Percentiles rank a stretch among this genome's conserved stretches.
These are phyloP conservation scores for Antheraea assamensis DNA, from an alignment of 2,888 invertebrate genomes.

Conservation along the genomic window DNA sequence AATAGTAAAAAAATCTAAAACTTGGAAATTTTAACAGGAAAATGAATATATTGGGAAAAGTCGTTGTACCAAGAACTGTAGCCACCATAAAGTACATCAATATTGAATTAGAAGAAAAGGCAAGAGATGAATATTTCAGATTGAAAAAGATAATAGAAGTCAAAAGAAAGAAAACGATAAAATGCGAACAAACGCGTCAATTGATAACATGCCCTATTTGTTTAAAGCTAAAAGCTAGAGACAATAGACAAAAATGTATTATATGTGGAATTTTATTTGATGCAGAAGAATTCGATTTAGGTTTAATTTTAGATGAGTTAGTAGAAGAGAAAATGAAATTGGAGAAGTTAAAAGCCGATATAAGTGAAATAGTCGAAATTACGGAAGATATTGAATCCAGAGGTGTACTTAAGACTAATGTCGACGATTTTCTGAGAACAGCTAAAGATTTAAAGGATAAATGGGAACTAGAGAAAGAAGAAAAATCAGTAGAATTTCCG, in stretches of 20 bases:
- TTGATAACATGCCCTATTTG: slow-evolving; percentile 21
- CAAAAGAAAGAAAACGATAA: slow-evolving; percentile 33
- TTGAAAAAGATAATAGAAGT: slow-evolving; percentile 43
- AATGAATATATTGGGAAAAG: slow-evolving; percentile 46
- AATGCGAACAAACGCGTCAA: slow-evolving; percentile 16
- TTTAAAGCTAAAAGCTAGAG: slow-evolving; percentile 9
- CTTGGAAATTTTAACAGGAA: slow-evolving; percentile 44
- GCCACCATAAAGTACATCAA: slow-evolving; percentile 43
- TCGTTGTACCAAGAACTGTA: slow-evolving; percentile 46
- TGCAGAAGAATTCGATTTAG: slow-evolving; percentile 7
- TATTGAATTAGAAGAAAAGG: slow-evolving; percentile 44
- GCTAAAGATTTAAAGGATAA: not conserved
- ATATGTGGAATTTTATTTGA: slow-evolving; percentile 25
- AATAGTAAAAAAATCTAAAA: not conserved
- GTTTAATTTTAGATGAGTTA: slow-evolving; percentile 14
- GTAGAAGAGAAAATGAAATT: not conserved
- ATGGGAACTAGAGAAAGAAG: not conserved
- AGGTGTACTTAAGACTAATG: slow-evolving; percentile 29
- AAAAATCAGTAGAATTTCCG: not conserved
- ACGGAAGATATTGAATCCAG: slow-evolving; percentile 38
- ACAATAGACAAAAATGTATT: slow-evolving; percentile 27
- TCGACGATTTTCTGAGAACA: slow-evolving; percentile 38
- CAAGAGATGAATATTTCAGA: slow-evolving; percentile 49
- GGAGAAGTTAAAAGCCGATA: slow-evolving; percentile 20
- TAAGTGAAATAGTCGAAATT: slow-evolving; percentile 38